These are phyloP conservation scores for Ceramica pisi DNA, from an alignment of 2,888 invertebrate species.

Conservation along the genomic window DNA sequence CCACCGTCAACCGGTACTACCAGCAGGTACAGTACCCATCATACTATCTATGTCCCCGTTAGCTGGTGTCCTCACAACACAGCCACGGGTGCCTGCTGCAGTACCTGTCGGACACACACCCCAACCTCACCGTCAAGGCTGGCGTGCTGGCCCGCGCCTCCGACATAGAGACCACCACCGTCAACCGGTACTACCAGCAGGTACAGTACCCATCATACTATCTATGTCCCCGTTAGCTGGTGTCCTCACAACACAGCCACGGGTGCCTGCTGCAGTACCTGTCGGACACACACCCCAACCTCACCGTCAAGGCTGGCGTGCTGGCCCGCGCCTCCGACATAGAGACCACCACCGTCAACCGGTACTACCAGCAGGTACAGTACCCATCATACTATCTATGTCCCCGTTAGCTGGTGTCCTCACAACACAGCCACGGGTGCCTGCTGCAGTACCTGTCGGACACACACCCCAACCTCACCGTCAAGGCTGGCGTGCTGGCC, in stretches of 20 bases:
- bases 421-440: slow-evolving; percentile 96
- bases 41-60: slow-evolving; percentile 19
- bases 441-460: too few relatives aligned
- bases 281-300: slow-evolving; percentile 94
- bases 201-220: slow-evolving; percentile 70
- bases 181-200: slow-evolving; percentile 96
- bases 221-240: slow-evolving; percentile 85
- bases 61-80: slow-evolving; percentile 96
- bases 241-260: slow-evolving; percentile 96
- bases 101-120: slow-evolving; percentile 96
- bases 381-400: too few relatives aligned
- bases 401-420: slow-evolving; percentile 92
- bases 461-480: too few relatives aligned
- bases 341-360: slow-evolving; percentile 97
- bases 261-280: slow-evolving; percentile 98
- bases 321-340: slow-evolving; percentile 97
- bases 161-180: slow-evolving; percentile 98
- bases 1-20: slow-evolving; percentile 96
- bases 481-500: too few relatives aligned
- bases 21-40: slow-evolving; percentile 91
- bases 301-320: slow-evolving; percentile 98
- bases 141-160: slow-evolving; percentile 97
- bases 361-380: slow-evolving; percentile 95
- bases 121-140: slow-evolving; percentile 97
- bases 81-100: slow-evolving; percentile 97